Percentiles rank a stretch among this genome's conserved stretches.
These are phyloP conservation scores for Cyaniris semiargus DNA, from an alignment of 2,888 invertebrate genomes.

Conservation along the genomic window DNA sequence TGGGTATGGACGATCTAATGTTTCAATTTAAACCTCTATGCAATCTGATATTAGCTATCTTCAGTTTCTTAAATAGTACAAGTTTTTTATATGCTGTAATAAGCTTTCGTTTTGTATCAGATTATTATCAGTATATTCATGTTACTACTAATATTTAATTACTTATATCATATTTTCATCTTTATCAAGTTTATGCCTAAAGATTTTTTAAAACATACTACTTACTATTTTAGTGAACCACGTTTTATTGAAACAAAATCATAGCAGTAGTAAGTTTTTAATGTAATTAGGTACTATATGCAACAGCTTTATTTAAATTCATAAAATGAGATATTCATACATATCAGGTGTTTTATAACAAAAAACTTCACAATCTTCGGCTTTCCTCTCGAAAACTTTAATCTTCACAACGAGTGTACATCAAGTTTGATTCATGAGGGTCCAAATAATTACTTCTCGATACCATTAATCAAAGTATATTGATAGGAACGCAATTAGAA, in stretches of 20 bases:
- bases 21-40: conserved; percentile 50
- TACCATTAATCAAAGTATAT: conserved; percentile 77
- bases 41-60: conserved; percentile 23
- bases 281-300: too few relatives aligned
- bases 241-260: too few relatives aligned
- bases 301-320: too few relatives aligned
- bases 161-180: neutral
- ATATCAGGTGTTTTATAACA: neutral
- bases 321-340: too few relatives aligned
- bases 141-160: neutral
- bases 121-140: neutral
- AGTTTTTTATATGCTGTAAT: conserved; percentile 10
- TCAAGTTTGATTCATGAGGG: conserved; percentile 69
- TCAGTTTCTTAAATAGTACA: conserved; percentile 26
- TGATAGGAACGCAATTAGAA: conserved; percentile 78
- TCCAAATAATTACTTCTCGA: conserved; percentile 69
- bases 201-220: too few relatives aligned
- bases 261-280: too few relatives aligned
- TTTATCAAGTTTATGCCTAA: too few relatives aligned
- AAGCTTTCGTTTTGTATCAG: neutral
- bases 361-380: conserved; percentile 1
- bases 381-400: conserved; percentile 6
- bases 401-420: conserved; percentile 18
- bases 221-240: too few relatives aligned
- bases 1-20: conserved; percentile 49